Base-by-base conservation (phyloP, 2,113 vertebrate species). In the Chloebia gouldiae region DNA sequence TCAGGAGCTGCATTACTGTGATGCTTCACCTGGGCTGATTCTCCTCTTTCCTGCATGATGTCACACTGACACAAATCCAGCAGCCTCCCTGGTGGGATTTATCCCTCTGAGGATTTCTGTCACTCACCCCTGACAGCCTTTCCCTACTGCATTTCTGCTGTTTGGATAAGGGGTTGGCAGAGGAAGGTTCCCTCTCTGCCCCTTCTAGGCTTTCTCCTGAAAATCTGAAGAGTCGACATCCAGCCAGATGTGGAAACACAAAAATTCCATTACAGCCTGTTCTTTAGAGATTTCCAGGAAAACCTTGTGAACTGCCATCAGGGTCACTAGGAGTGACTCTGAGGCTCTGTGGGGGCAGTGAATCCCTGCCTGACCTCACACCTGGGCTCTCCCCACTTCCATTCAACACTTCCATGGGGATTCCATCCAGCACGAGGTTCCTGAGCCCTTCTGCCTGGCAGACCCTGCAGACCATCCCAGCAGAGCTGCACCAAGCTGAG, bases 371-470 rank as follows among this genome's bases (percentile, higher is more conserved):
- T 49, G 64, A 31, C 54, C 63, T 31, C 57, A 7, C 9, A 24
- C 1, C 33, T 35, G 37, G 31, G 37, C 64, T 80, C 50, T 69
- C 37, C 57, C 57, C 71, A 4, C 2, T 23, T 15, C 15, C 75
- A 69, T 31, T 4, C 45, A 25, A 3, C 37, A 7, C 11, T 65
- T 37, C 63, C 83, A 16, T 0, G 27, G 56, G 60, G 24, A 89
- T 44, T 33, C 42, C 33, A 21, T 13, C 59, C 42, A 5, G 21
- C 5, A 0, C 0, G 5, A n/a, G 53, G 42, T 3, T 49, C 40
- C 44, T 7, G 53, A 37, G 7, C n/a, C 49, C 5, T 42, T 9
- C 54, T 82, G 93, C 69, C 90, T 89, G 61, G 42, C 77, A 89
- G 60, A 7, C 6, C 18, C 5, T 2, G 0, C 35, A 66, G 54